Percentiles rank a stretch among this genome's conserved stretches.
Conservation (phyloP, 1,140 invertebrate genomes). For the Agrypnia vestita region DNA sequence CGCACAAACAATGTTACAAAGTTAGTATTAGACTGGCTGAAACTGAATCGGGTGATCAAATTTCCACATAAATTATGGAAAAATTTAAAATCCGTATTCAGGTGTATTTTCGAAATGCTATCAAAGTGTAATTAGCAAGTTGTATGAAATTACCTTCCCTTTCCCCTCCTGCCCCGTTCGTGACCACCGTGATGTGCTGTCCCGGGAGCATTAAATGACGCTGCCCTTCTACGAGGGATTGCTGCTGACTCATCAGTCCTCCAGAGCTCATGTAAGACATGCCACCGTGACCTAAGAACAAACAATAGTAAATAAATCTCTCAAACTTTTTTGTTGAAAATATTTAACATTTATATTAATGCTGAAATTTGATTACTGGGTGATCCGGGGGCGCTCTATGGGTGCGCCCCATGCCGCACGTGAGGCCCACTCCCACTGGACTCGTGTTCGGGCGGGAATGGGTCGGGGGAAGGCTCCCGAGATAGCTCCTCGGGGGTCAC, state of each 20-base stretch:
- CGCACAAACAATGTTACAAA: too few relatives aligned
- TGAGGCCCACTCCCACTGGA: not conserved
- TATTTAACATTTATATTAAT: too few relatives aligned
- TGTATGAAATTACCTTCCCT: constrained; percentile 76
- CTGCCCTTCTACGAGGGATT: constrained; percentile 67
- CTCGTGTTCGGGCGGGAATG: constrained; percentile 66
- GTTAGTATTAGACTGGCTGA: too few relatives aligned
- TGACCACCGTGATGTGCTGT: constrained; percentile 77
- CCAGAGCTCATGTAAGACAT: constrained; percentile 63
- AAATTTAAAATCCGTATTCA: too few relatives aligned
- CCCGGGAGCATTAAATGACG: constrained; percentile 67
- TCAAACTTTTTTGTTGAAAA: not conserved
- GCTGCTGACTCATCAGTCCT: constrained; percentile 66
- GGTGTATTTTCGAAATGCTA: too few relatives aligned
- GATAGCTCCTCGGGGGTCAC: constrained; percentile 91
- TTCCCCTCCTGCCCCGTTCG: constrained; percentile 76
- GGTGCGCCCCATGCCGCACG: constrained; percentile 46
- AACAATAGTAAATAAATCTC: not conserved
- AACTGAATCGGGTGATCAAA: too few relatives aligned
- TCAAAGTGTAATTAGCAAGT: too few relatives aligned
- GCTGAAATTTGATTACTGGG: constrained; percentile 63
- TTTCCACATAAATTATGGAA: too few relatives aligned
- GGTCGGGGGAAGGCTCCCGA: constrained; percentile 86
- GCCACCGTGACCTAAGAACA: constrained; percentile 64
- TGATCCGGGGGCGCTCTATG: constrained; percentile 72